These are phyloP conservation scores for Vanacampus margaritifer DNA, from an alignment of 2,113 vertebrate genomes.

Conservation along the genomic window DNA sequence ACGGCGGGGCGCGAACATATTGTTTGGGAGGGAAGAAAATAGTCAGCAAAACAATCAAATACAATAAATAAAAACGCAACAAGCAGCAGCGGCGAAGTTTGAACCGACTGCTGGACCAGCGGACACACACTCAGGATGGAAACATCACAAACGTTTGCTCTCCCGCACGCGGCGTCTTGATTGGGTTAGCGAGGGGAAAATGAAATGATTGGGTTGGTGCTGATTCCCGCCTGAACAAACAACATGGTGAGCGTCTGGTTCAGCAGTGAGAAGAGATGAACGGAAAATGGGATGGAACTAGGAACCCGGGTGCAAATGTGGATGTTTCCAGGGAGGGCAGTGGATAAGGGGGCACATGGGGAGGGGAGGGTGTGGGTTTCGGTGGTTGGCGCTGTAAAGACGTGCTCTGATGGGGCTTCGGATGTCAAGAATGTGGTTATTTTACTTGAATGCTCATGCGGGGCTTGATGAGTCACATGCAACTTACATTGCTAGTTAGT, in stretches of 20 bases:
- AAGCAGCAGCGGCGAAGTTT: neutral
- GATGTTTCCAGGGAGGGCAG: conserved; percentile 72
- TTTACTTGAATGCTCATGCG: conserved; percentile 26
- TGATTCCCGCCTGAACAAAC: conserved; percentile 37
- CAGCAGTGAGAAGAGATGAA: conserved; percentile 41
- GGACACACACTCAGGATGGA: conserved; percentile 43
- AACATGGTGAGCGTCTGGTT: conserved; percentile 49
- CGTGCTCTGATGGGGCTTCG: conserved; percentile 66
- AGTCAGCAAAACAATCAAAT: conserved; percentile 12
- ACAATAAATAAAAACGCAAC: neutral
- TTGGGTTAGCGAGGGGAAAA: conserved; percentile 41
- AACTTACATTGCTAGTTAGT: conserved; percentile 28
- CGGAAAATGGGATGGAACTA: conserved; percentile 21
- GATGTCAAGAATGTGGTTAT: conserved; percentile 27
- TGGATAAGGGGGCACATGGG: conserved; percentile 44
- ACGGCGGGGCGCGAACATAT: conserved; percentile 28
- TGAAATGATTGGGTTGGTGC: conserved; percentile 25
- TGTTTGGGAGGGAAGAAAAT: conserved; percentile 23
- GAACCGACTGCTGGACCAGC: conserved; percentile 49
- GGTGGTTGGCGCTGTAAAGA: conserved; percentile 54
- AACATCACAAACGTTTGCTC: conserved; percentile 50
- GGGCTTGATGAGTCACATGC: conserved; percentile 41
- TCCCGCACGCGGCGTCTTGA: conserved; percentile 38
- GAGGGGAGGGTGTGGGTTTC: conserved; percentile 32
- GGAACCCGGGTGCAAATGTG: conserved; percentile 64